Evolutionary conservation across 2,797 vertebrate genomes (phyloP), one percentile per base, ranked within the genome.

Genomic region (Mus minutoides): DNA sequence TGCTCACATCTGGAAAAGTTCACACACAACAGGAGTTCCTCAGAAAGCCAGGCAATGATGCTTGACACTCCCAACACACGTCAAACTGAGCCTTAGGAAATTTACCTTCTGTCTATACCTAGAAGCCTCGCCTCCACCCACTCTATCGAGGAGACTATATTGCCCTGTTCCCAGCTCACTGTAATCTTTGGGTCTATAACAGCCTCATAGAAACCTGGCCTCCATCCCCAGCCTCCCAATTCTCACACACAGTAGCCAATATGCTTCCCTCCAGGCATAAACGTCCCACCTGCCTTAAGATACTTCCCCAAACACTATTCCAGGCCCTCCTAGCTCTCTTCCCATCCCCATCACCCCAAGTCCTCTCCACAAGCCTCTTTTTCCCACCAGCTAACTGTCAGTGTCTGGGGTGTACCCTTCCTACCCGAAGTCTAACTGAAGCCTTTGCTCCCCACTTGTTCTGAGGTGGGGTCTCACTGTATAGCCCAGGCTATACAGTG

Each of bases 1-100:
- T 87, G 31, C 64, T 71, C 84, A 29, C 22, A 2, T 40, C 49
- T 87, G 67, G n/a, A 40, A 54, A 71, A 29, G 24, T 29, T 40
- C n/a, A 31, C 49, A 73, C 8, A 87, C 12, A 24, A 11, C 34
- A 56, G 75, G 3, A 43, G 3, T 13, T 75, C 46, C 17, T 78
- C 79, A 77, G 83, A 58, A 85, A 92, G 58, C 84, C 73, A 67
- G 82, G 71, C 52, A 69, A 92, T 62, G 8, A 94, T 13, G 46
- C 64, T 84, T 2, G 11, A 82, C 52, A 29, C 4, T 7, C 76
- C 86, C 62, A 64, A 85, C 17, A 10, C 3, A 24, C 0, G 40
- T 46, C 76, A 84, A 2, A 40, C 76, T 69, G 37, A 91, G n/a
- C n/a, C 46, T 62, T 37, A 14, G 22, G 24, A 67, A 34, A 67